Base-by-base conservation (phyloP, 2,888 invertebrate genomes). In the Epistrophe eligans region DNA sequence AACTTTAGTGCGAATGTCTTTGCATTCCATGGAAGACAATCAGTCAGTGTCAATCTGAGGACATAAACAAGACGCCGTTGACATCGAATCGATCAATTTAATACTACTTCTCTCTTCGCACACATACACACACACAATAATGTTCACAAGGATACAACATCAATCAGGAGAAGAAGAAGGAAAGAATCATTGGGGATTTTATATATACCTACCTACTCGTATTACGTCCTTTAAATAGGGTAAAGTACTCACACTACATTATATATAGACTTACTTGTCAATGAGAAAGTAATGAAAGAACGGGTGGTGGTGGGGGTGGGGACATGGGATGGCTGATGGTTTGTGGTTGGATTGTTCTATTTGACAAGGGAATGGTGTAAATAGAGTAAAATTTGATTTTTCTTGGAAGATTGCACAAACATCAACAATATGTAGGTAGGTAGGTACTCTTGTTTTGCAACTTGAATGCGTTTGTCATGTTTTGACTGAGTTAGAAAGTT, bases 51-150 rank as follows among this genome's bases (percentile, higher is more conserved):
- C 84, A 84, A 81, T 81, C 67, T 50, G 13, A 4, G 58, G 77
- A 80, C 80, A 84, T 77, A 80, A 84, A 81, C 80, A 77, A 60
- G 77, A 77, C 76, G 52, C 48, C 77, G 28, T 73, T 73, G 84
- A 77, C 80, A 62, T 77, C 38, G 40, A 80, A 80, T 77, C 84
- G 67, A 84, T 84, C 84, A 80, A 84, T 67, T 84, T 80, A 72
- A 77, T 73, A 72, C 62, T 38, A 19, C 28, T 28, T 24, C 35
- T 11, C 15, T 40, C 24, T 24, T 24, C 24, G 2, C 24, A 24
- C 24, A 24, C 24, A 24, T 3, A 24, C 9, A 28, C 15, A 52
- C 28, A 17, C 15, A 62, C 38, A 62, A 40, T 43, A 13, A 9
- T 43, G 8, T 40, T 43, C 15, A 15, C 28, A 24, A 57, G 64